Evolutionary conservation across 2,888 invertebrate genomes (phyloP), one percentile per base, ranked within the genome.

Genomic region (Callosobruchus maculatus): DNA sequence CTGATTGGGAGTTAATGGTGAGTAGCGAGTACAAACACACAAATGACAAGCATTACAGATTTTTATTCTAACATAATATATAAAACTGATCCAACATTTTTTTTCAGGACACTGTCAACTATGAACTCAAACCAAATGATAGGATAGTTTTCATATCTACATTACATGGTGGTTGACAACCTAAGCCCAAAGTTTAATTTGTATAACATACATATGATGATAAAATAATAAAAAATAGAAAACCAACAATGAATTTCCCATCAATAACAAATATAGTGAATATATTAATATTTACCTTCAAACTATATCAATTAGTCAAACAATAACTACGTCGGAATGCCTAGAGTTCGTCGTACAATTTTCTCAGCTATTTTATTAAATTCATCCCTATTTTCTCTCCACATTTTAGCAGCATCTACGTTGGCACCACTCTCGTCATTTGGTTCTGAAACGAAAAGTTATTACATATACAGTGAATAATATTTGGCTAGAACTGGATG

Each of bases 381-480:
- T 86, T 98, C 95, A 20, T 93, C 92, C 20, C 98, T 90, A 85
- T 98, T 95, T 86, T 99, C 99, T 74, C 99, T 90, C 98, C 98
- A 99, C 95, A 98, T 98, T 88, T 98, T 99, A 0, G 98, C 98
- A 9, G 99, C 99, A 88, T 99, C 99, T 0, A 99, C 99, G 88
- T 99, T 99, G 0, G 99, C 99, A 20, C 98, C 98, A 84, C 98
- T 98, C 87, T 99, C 99, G 85, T 99, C 99, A 87, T 99, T 99
- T 0, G 99, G 99, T 87, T 99, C 99, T 93, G 86, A 72, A 79
- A 79, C 20, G 18, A 3, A 13, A 18, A 7, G 7, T n/a, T n/a
- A n/a, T n/a, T n/a, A n/a, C n/a, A n/a, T n/a, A n/a, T n/a, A n/a
- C n/a, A n/a, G n/a, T n/a, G 49, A 49, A 13, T 49, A 49, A 13